phyloP scores from a whole-genome alignment of 2,797 vertebrate species.

The Notolepis coatsorum region DNA sequence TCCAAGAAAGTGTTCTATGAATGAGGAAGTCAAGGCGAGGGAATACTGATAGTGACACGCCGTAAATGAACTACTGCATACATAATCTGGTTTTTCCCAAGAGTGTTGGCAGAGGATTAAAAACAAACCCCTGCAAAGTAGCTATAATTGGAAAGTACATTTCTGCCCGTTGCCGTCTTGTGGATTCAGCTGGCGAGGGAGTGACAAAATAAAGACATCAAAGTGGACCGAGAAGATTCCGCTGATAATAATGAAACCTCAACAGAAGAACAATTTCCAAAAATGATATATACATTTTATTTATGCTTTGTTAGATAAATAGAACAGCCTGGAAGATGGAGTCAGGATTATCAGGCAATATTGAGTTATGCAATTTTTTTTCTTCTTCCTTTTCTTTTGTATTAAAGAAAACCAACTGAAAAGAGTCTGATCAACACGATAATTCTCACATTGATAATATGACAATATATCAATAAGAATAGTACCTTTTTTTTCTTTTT shows the following conservation, averaged over 20 bases:
- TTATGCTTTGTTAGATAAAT: conserved; percentile 83
- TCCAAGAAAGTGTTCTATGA: conserved; percentile 37
- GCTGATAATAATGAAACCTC: conserved; percentile 47
- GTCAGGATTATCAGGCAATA: conserved; percentile 78
- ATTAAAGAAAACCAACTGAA: conserved; percentile 66
- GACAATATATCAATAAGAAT: conserved; percentile 81
- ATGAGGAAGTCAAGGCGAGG: conserved; percentile 41
- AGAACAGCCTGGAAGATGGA: conserved; percentile 77
- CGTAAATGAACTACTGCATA: conserved; percentile 31
- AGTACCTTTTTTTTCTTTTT: conserved; percentile 80
- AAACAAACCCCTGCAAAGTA: conserved; percentile 43
- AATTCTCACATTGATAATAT: conserved; percentile 70
- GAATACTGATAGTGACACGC: conserved; percentile 32
- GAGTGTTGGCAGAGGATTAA: conserved; percentile 33
- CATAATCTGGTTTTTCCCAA: conserved; percentile 47
- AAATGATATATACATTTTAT: conserved; percentile 83
- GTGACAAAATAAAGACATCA: conserved; percentile 22
- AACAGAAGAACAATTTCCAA: conserved; percentile 62
- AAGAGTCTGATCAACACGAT: conserved; percentile 71
- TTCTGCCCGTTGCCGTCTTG: conserved; percentile 11
- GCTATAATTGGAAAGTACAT: conserved; percentile 46
- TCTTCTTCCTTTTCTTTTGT: conserved; percentile 50
- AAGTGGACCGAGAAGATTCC: conserved; percentile 8
- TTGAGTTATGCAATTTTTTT: conserved; percentile 37
- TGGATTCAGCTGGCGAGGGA: conserved; percentile 30